A percentile compares a stretch with the other conserved stretches of the same genome.
Evolutionary conservation across 1,140 invertebrate species (phyloP).

Genomic region (Nylanderia fulva): DNA sequence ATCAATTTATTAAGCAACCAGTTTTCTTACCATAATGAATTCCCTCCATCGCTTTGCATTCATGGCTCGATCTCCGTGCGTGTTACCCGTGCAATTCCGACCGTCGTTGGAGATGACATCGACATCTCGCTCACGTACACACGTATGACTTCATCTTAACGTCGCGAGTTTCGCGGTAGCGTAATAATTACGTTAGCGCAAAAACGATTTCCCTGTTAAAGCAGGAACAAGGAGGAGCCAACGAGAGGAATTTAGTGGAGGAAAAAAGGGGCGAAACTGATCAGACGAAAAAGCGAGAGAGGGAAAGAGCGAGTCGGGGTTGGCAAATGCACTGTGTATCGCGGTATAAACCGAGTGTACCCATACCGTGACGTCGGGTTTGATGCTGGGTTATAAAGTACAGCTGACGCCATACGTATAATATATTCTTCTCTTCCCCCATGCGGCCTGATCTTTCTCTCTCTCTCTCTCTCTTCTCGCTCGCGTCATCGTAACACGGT

Average conservation of each 20-base stretch:
- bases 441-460: conserved; percentile 10
- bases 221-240: conserved; percentile 23
- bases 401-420: conserved; percentile 79
- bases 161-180: conserved; percentile 37
- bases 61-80: conserved; percentile 52
- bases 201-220: conserved; percentile 49
- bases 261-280: conserved; percentile 55
- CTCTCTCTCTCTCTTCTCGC: conserved; percentile 30
- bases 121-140: conserved; percentile 69
- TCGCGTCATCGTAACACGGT: conserved; percentile 50
- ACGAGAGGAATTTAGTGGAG: conserved; percentile 7
- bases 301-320: conserved; percentile 17
- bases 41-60: conserved; percentile 53
- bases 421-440: conserved; percentile 77
- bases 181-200: conserved; percentile 63
- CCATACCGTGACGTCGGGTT: conserved; percentile 68
- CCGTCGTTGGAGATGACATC: conserved; percentile 54
- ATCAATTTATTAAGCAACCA: conserved; percentile 60
- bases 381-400: conserved; percentile 79
- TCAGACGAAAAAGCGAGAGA: neutral
- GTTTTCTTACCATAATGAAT: conserved; percentile 55
- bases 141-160: conserved; percentile 66
- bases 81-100: conserved; percentile 41
- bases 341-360: conserved; percentile 76
- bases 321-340: conserved; percentile 76